Conservation (phyloP, 1,140 invertebrate species). For the Druon quercuslanigerum region DNA sequence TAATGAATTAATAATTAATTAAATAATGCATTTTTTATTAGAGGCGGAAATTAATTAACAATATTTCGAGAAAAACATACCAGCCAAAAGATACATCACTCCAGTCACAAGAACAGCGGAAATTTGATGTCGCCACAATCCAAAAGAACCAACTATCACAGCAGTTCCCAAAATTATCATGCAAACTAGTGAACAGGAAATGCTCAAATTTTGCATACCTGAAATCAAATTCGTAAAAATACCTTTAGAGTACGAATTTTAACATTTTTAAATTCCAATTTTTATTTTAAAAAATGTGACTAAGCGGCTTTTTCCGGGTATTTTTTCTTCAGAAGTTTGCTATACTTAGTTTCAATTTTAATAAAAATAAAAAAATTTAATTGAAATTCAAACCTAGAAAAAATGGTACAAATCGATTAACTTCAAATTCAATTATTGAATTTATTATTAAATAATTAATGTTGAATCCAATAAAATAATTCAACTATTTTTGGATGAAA, state of each 20-base stretch:
- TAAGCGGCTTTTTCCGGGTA: too few species aligned
- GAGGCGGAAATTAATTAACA: background rate
- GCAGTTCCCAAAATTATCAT: slow-evolving; percentile 89
- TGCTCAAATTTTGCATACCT: slow-evolving; percentile 96
- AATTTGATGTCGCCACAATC: slow-evolving; percentile 90
- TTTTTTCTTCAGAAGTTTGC: too few species aligned
- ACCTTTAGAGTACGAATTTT: background rate
- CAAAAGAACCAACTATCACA: slow-evolving; percentile 88
- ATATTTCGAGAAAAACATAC: slow-evolving; percentile 72
- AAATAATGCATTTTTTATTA: too few species aligned
- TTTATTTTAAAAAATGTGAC: background rate
- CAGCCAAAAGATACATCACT: slow-evolving; percentile 93
- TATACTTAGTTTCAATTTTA: too few species aligned
- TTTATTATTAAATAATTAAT: too few species aligned
- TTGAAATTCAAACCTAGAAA: too few species aligned
- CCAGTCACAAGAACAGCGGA: slow-evolving; percentile 92
- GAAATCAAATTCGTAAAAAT: slow-evolving; percentile 38
- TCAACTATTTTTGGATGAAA: too few species aligned
- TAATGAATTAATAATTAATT: too few species aligned
- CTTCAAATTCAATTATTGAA: too few species aligned
- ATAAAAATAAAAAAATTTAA: too few species aligned
- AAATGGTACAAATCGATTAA: too few species aligned
- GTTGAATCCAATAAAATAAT: too few species aligned
- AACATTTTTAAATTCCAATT: slow-evolving; percentile 7
- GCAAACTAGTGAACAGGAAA: slow-evolving; percentile 92